Percentiles rank a stretch among this genome's conserved stretches.
Conservation (phyloP, 2,797 vertebrate genomes). For the Moxostoma hubbsi region DNA sequence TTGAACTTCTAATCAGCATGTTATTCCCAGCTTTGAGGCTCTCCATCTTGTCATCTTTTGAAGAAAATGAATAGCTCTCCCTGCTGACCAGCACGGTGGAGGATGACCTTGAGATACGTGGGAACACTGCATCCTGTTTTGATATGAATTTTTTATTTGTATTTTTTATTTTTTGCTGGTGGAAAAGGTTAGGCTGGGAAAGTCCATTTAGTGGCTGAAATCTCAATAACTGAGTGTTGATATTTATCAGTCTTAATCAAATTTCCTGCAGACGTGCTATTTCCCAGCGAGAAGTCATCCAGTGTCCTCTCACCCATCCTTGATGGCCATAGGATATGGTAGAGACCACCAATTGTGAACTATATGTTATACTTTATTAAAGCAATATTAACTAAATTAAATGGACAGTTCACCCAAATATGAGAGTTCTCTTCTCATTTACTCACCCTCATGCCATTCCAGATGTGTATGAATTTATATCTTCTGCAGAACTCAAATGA, state of each 20-base stretch:
- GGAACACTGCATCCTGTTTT: constrained; percentile 67
- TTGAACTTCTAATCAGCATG: neutral
- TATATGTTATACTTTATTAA: neutral
- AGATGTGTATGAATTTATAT: no score
- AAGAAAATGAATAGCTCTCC: constrained; percentile 1
- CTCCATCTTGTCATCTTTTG: constrained; percentile 20
- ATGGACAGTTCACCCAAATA: no score
- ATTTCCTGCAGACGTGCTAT: constrained; percentile 73
- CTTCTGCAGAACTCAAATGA: no score
- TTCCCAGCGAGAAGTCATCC: constrained; percentile 77
- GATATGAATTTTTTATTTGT: constrained; percentile 24
- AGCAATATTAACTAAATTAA: neutral
- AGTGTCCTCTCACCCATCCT: constrained; percentile 75
- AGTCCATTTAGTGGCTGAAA: constrained; percentile 72
- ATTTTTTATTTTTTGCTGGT: constrained; percentile 60
- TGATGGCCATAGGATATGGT: constrained; percentile 66
- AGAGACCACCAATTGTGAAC: neutral
- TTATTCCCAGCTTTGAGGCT: neutral
- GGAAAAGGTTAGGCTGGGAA: constrained; percentile 67
- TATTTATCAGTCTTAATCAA: constrained; percentile 87
- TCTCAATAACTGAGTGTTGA: constrained; percentile 81
- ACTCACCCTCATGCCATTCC: no score
- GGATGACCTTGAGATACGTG: constrained; percentile 68
- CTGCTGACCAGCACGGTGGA: constrained; percentile 42
- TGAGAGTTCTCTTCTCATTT: no score